phyloP scores from a whole-genome alignment of 2,888 invertebrate genomes.

The Creontiades dilutus region DNA sequence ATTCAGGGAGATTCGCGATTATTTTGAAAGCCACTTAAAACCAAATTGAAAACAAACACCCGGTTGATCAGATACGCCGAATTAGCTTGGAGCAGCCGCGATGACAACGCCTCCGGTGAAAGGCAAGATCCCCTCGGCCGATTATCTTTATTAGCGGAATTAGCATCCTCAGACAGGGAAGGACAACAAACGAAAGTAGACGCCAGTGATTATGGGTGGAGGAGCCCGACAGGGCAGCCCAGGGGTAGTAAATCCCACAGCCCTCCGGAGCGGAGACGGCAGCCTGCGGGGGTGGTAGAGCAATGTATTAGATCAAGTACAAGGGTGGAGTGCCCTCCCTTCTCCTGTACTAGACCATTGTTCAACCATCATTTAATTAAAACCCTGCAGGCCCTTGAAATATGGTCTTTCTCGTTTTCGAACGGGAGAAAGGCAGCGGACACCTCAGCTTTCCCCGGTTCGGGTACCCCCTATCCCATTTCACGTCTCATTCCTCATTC shows the following conservation, averaged over 20 bases:
- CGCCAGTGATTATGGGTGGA: constrained; percentile 62
- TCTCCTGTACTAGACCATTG: constrained; percentile 72
- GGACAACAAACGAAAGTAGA: constrained; percentile 64
- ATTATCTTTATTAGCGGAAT: constrained; percentile 61
- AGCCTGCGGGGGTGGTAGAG: constrained; percentile 12
- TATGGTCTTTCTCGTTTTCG: constrained; percentile 67
- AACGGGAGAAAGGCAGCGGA: constrained; percentile 56
- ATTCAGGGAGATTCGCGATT: too few relatives aligned
- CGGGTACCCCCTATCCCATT: not conserved
- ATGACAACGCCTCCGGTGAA: not conserved
- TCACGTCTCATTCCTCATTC: not conserved
- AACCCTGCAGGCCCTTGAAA: constrained; percentile 70
- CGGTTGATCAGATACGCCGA: too few relatives aligned
- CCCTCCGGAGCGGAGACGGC: constrained; percentile 36
- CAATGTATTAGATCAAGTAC: constrained; percentile 71
- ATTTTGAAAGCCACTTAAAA: too few relatives aligned
- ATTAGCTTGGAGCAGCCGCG: too few relatives aligned
- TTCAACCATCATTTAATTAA: constrained; percentile 72
- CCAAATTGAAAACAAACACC: too few relatives aligned
- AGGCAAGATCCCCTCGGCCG: constrained; percentile 16
- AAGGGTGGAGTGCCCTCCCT: constrained; percentile 71
- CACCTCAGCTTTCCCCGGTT: constrained; percentile 62
- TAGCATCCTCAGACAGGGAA: constrained; percentile 30
- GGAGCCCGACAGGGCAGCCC: constrained; percentile 47
- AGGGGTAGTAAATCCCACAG: constrained; percentile 53